Conservation (phyloP, 2,113 vertebrate genomes). For the Epinephelus lanceolatus region DNA sequence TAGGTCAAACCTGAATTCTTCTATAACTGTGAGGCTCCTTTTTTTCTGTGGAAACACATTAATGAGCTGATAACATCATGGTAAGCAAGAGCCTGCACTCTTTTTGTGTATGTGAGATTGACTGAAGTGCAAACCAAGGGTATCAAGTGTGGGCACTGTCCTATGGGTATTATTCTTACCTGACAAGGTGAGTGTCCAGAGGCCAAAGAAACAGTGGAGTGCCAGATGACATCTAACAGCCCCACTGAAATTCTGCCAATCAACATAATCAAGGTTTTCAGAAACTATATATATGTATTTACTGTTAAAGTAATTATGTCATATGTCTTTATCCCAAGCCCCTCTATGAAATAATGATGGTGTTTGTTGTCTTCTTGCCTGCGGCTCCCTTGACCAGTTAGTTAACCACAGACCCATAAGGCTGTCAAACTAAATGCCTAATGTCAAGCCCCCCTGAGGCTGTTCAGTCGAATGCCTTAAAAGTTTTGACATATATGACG, state of each 20-base stretch:
- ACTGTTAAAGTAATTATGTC: background rate
- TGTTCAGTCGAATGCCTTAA: slow-evolving; percentile 12
- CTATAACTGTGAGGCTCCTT: background rate
- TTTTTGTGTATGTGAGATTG: background rate
- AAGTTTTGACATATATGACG: slow-evolving; percentile 13
- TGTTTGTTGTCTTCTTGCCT: background rate
- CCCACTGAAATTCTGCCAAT: background rate
- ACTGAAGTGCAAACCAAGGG: background rate
- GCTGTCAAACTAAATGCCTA: slow-evolving; percentile 39
- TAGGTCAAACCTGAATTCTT: background rate
- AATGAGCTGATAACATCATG: background rate
- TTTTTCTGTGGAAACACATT: background rate
- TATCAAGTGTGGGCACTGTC: background rate
- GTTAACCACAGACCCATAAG: slow-evolving; percentile 32
- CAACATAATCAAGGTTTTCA: background rate
- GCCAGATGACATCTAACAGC: background rate
- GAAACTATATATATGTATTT: background rate
- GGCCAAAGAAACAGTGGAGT: background rate
- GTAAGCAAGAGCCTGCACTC: background rate
- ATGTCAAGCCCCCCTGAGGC: slow-evolving; percentile 30
- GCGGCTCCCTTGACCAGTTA: slow-evolving; percentile 13
- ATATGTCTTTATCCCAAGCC: background rate
- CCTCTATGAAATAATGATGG: too few relatives aligned
- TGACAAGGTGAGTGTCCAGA: background rate
- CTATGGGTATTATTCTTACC: background rate